Evolutionary conservation across 1,140 invertebrate species (phyloP).

Genomic region (Ips typographus): DNA sequence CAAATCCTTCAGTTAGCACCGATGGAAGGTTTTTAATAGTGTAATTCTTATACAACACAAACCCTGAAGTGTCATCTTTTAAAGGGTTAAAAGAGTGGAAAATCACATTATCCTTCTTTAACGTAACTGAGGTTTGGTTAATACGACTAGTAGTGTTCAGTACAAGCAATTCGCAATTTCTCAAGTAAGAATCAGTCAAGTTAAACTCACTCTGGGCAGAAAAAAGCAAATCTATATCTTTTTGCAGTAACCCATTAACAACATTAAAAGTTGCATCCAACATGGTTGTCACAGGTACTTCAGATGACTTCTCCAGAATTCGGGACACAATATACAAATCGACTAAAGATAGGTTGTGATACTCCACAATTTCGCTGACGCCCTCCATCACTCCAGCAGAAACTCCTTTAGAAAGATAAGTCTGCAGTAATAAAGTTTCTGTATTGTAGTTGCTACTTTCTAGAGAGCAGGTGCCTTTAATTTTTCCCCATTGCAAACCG

Average conservation of each 20-base stretch:
- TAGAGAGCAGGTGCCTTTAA: conserved; percentile 49
- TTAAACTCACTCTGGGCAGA: conserved; percentile 35
- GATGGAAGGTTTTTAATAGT: conserved; percentile 52
- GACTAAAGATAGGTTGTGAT: conserved; percentile 20
- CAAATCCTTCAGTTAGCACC: conserved; percentile 53
- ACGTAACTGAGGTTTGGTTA: conserved; percentile 10
- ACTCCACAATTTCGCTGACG: conserved; percentile 24
- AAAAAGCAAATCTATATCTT: conserved; percentile 15
- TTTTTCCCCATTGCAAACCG: conserved; percentile 53
- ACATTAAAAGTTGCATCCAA: conserved; percentile 26
- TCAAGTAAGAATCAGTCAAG: conserved; percentile 35
- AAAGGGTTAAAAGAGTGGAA: conserved; percentile 57
- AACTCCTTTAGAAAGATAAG: conserved; percentile 45
- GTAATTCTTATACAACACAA: conserved; percentile 53
- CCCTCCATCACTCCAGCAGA: conserved; percentile 47
- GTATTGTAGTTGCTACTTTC: conserved; percentile 47
- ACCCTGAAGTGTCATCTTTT: conserved; percentile 58
- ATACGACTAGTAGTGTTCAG: conserved; percentile 19
- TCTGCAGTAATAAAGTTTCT: conserved; percentile 44
- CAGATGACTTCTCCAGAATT: conserved; percentile 23
- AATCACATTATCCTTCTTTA: conserved; percentile 49
- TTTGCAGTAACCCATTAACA: conserved; percentile 27
- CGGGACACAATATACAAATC: conserved; percentile 36
- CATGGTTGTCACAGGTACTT: background rate
- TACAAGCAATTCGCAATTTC: conserved; percentile 9